Evolutionary conservation across 2,113 vertebrate species (phyloP), one percentile per base, ranked within the genome.

Genomic region (Sminthopsis crassicaudata): DNA sequence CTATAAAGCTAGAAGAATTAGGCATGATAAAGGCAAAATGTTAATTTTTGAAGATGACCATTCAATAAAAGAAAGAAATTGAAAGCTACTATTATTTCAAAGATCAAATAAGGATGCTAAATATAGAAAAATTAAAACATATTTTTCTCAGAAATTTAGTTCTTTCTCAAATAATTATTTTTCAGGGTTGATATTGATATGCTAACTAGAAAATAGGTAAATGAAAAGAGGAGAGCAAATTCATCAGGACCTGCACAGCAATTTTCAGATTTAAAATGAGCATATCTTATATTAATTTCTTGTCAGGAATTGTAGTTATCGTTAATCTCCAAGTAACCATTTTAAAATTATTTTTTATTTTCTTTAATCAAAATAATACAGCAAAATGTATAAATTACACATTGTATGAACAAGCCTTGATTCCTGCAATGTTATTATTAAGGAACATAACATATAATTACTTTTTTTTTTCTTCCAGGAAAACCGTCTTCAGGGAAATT

Each of bases 381-480:
- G n/a, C n/a, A 42, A 42, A 84, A 42, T 84, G 19, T 84, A n/a
- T 84, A 84, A 84, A 84, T 84, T 84, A 84, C 42, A 84, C n/a
- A 84, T 84, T 42, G 36, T 84, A n/a, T 84, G 67, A 84, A 84
- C 67, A 84, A 42, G 67, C 19, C n/a, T 42, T 84, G 67, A 84
- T 84, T 84, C n/a, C n/a, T 84, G 67, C 67, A 42, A 84, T 42
- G n/a, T 84, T 84, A 84, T 84, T 84, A 84, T 84, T 84, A 84
- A 84, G 19, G 36, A 84, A 84, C n/a, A 84, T 84, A 84, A 84
- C 67, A 84, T 84, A 22, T 84, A 84, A 84, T 84, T 84, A 84
- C 67, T 84, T 84, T 84, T 76, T 67, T 76, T 84, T 84, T 54
- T 54, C 53, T 54, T 67, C 60, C 11, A 67, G 30, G 30, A 67